phyloP scores from a whole-genome alignment of 2,113 vertebrate genomes.

The Bufo gargarizans region DNA sequence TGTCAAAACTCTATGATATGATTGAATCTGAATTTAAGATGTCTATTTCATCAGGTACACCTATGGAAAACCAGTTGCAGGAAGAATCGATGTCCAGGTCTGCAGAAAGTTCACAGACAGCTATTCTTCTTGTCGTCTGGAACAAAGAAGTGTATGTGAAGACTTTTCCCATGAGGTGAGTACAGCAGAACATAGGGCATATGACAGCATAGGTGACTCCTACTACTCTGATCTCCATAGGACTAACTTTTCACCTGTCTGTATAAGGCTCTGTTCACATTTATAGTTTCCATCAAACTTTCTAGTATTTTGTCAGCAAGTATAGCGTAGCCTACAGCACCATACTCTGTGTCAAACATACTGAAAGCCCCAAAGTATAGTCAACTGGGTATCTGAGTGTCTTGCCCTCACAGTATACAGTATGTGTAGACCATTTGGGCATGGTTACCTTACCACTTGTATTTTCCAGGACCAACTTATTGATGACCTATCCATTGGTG shows the following conservation, averaged over 20 bases:
- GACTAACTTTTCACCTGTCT: background rate
- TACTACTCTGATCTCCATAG: background rate
- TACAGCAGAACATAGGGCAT: background rate
- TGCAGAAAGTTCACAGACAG: conserved; percentile 26
- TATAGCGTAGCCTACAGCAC: background rate
- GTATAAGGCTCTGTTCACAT: background rate
- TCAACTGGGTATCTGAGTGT: too few species aligned
- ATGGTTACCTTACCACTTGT: too few species aligned
- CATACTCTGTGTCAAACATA: too few species aligned
- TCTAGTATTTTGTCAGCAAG: background rate
- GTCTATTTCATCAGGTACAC: conserved; percentile 22
- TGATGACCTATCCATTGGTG: too few species aligned
- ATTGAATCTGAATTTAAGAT: background rate
- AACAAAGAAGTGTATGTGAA: conserved; percentile 66
- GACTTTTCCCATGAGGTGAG: conserved; percentile 55
- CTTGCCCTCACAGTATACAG: too few species aligned
- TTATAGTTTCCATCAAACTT: background rate
- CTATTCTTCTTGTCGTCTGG: conserved; percentile 59
- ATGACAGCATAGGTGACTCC: background rate
- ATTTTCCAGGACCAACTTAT: too few species aligned
- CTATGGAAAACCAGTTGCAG: conserved; percentile 37
- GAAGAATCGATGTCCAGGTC: conserved; percentile 26
- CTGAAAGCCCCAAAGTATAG: background rate
- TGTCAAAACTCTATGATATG: background rate
- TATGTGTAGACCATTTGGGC: too few species aligned